Conservation (phyloP, 2,888 invertebrate species). For the Ferdinandea cuprea region DNA sequence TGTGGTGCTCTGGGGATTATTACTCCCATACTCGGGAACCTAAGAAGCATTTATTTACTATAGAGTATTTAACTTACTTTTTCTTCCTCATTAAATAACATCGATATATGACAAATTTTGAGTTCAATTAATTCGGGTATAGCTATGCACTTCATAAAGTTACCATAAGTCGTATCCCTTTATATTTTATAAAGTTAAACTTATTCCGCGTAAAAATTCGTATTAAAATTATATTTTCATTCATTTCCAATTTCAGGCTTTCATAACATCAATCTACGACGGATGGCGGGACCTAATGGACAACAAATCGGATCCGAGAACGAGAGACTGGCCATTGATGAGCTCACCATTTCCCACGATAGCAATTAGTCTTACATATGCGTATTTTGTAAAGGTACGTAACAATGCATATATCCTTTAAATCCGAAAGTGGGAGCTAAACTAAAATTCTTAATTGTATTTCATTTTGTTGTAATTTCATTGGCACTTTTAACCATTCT, state of each 20-base stretch:
- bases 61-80: too few relatives aligned
- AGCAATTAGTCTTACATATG: slow-evolving; percentile 89
- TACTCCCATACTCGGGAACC: too few relatives aligned
- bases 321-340: slow-evolving; percentile 92
- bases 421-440: neutral
- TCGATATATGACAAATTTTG: too few relatives aligned
- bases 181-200: too few relatives aligned
- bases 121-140: too few relatives aligned
- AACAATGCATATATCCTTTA: neutral
- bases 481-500: neutral
- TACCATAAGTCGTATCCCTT: too few relatives aligned
- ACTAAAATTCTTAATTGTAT: slow-evolving; percentile 32
- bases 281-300: slow-evolving; percentile 89
- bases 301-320: slow-evolving; percentile 92
- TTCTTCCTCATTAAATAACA: too few relatives aligned
- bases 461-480: slow-evolving; percentile 26
- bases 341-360: slow-evolving; percentile 91
- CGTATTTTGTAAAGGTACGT: slow-evolving; percentile 88
- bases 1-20: too few relatives aligned
- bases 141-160: too few relatives aligned
- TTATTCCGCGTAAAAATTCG: too few relatives aligned
- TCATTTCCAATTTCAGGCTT: slow-evolving; percentile 79
- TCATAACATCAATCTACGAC: slow-evolving; percentile 81
- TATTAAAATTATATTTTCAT: slow-evolving; percentile 8
- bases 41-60: too few relatives aligned